A percentile compares a stretch with the other conserved stretches of the same genome.
Conservation (phyloP, 2,888 invertebrate species). For the Caenorhabditis angaria region DNA sequence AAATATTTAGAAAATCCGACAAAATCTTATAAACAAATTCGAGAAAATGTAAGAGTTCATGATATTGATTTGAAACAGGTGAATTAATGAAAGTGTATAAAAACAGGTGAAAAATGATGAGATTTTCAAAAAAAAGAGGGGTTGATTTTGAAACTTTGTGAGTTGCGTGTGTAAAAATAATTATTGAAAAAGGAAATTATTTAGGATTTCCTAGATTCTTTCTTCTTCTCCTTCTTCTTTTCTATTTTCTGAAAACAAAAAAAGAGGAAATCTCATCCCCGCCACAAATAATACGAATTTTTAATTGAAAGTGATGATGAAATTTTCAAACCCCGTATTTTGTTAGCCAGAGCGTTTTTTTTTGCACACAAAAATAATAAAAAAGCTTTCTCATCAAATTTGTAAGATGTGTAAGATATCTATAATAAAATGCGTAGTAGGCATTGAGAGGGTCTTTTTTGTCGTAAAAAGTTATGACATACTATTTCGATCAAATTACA, state of each 20-base stretch:
- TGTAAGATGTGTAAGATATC: neutral
- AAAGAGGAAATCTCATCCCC: too few relatives aligned
- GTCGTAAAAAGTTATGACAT: slow-evolving; percentile 2
- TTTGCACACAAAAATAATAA: too few relatives aligned
- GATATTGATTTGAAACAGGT: neutral
- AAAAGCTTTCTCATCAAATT: neutral
- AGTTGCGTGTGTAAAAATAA: neutral
- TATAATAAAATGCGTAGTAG: neutral
- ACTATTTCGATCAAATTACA: slow-evolving; percentile 4
- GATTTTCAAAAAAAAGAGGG: neutral
- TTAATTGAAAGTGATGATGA: too few relatives aligned
- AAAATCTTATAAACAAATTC: neutral
- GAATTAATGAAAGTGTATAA: too few relatives aligned
- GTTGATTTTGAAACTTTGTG: neutral
- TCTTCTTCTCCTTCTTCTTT: too few relatives aligned
- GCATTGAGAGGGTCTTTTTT: neutral
- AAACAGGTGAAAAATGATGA: too few relatives aligned
- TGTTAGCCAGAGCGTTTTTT: too few relatives aligned
- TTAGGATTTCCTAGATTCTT: neutral
- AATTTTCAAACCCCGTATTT: too few relatives aligned
- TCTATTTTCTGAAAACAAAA: too few relatives aligned
- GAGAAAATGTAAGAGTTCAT: neutral
- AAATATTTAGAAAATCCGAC: neutral
- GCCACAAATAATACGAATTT: too few relatives aligned
- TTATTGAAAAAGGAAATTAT: neutral